Evolutionary conservation across 2,888 invertebrate species (phyloP), one percentile per base, ranked within the genome.

Genomic region (Portevinia maculata): DNA sequence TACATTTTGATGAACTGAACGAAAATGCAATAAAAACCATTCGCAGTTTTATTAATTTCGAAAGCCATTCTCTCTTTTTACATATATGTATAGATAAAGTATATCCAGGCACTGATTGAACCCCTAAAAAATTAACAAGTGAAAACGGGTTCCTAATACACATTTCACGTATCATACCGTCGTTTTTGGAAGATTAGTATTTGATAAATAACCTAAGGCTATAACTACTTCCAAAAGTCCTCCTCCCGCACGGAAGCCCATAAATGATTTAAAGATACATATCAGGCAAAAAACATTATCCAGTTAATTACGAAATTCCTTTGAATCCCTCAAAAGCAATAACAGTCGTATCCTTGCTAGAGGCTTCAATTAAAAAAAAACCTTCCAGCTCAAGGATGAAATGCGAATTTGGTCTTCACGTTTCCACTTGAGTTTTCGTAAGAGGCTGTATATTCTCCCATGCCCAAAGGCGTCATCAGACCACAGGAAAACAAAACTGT

Each of bases 361-460:
- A 60, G 81, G 71, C 70, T 55, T 53, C 76, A 83, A 76, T 83
- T 83, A 76, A 74, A 69, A 74, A 71, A 13, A 70, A 53, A 52
- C 70, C 65, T 50, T 19, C 53, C 53, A 32, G 62, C 28, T 30
- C 50, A 48, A 70, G 62, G 52, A 64, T 28, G 60, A 7, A 52
- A 48, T 64, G 59, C 37, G 30, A 59, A 59, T 57, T 50, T 41
- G 11, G 46, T 15, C 62, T 46, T 19, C 7, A 41, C 32, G 19
- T 34, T 64, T 60, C 37, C 15, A 50, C 39, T 60, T 21, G 44
- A 52, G 41, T 37, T 52, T n/a, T 41, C 34, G 44, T 2, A 30
- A 21, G 17, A 28, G 48, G 6, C 30, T 53, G 65, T 53, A 32
- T 50, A 50, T 73, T 53, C 65, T 67, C 39, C 11, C 21, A 53